These are phyloP conservation scores for Tenthredo livida DNA, from an alignment of 2,888 invertebrate species.

Conservation along the genomic window DNA sequence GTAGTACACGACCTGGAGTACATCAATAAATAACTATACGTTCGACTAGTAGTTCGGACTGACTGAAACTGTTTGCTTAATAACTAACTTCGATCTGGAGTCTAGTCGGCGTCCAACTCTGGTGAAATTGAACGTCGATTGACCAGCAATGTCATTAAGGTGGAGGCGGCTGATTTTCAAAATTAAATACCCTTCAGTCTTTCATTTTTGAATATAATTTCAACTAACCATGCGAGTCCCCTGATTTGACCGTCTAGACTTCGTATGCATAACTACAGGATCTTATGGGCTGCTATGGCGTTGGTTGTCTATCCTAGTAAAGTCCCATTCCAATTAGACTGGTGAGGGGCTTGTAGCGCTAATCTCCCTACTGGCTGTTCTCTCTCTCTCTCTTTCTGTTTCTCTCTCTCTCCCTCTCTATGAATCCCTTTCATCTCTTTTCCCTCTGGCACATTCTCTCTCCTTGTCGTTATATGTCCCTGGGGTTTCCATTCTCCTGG, in stretches of 20 bases:
- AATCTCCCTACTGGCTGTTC: neutral
- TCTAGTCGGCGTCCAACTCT: neutral
- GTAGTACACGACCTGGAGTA: neutral
- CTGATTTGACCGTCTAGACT: neutral
- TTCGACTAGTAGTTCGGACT: neutral
- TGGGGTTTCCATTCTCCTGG: neutral
- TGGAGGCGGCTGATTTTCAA: neutral
- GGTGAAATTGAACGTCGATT: conserved; percentile 17
- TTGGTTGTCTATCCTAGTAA: neutral
- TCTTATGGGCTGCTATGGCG: neutral
- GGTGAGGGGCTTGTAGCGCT: neutral
- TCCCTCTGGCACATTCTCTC: neutral
- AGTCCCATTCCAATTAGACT: conserved; percentile 10
- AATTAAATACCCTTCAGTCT: neutral
- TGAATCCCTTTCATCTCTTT: neutral
- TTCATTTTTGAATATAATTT: neutral
- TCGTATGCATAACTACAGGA: neutral
- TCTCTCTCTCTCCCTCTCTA: neutral
- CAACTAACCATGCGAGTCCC: neutral
- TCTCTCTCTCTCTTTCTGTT: neutral
- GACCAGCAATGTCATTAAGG: neutral
- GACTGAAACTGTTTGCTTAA: conserved; percentile 10
- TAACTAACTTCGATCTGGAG: conserved; percentile 8
- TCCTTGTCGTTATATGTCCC: neutral
- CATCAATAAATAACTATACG: conserved; percentile 1